Base-by-base conservation (phyloP, 2,888 invertebrate species). In the Harpalus rufipes region DNA sequence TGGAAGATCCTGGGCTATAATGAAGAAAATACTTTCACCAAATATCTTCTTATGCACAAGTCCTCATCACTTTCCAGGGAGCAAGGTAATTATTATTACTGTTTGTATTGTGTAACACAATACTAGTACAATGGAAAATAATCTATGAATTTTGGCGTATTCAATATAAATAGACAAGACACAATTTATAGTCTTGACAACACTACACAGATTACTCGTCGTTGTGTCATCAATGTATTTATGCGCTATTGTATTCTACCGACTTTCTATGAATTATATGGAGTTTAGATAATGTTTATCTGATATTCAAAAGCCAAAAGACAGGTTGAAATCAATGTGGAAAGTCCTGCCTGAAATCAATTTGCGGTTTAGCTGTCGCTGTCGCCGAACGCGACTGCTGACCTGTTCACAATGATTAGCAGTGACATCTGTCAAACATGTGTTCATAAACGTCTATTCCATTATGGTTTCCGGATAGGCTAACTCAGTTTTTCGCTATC, bases 361-460 rank as follows among this genome's bases (percentile, higher is more conserved):
- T 68, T 59, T 32, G 68, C 7, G 32, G 68, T 68, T 68, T 63
- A 1, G 63, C 63, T 63, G 59, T 63, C 8, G 63, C 63, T 63
- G 59, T 59, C 18, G 59, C 59, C 59, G 3, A 16, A 12, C 18
- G 16, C 59, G 16, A 16, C 59, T 18, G 14, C 14, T 32, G 59
- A 59, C 59, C 18, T 32, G 79, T 59, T 59, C 58, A 14, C 25
- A 21, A 81, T 81, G 65, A 81, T 65, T 44, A 63, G 51, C 14
- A 65, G 10, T 81, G 81, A 81, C 81, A 81, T 41, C 63, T 81
- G 81, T 81, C 81, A 81, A 80, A 80, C 61, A 81, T 41, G 78
- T 79, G 79, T 79, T 44, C 10, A 81, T 65, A 14, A 51, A 4
- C 51, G 25, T 65, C 51, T 7, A 59, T 7, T 21, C 44, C 41